Base-by-base conservation (phyloP, 2,888 invertebrate genomes). In the Leptopilina drosophilae region DNA sequence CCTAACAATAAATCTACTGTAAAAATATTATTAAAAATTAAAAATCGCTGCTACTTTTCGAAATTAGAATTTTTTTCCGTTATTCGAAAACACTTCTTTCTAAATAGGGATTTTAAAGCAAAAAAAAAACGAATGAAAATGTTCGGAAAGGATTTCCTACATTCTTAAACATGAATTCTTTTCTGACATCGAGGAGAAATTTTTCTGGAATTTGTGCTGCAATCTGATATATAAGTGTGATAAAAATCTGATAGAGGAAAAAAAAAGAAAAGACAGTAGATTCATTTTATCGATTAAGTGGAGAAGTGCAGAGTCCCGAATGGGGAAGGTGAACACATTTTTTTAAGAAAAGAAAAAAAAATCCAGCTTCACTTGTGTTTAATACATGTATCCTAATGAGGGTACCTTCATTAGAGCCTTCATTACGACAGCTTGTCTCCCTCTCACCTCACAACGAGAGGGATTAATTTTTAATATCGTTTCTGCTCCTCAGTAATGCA, bases 391-490 rank as follows among this genome's bases (percentile, higher is more conserved):
- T 82, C 84, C 84, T 85, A 86, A 86, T 82, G 84, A 86, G 83
- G 81, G 78, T 78, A 77, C 76, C 66, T 79, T 83, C 82, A 82
- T 88, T 87, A 87, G 86, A 84, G 80, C 84, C 86, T 88, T 89
- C 88, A 85, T 89, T 88, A 88, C 83, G 82, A 86, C 85, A 86
- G 85, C 87, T 89, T 86, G 89, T 88, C 81, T 64, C 66, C 80
- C 42, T 73, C 83, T 83, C 84, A 82, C 77, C 80, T 76, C 82
- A 81, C 77, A 82, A 85, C 80, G 78, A 80, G 78, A 79, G 69
- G 83, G 85, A 85, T 86, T 88, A 85, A 87, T 88, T 87, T 88
- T 89, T 88, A 89, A 89, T 88, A 87, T 87, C 84, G 82, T 73
- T 73, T 76, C 65, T 64, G 73, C 66, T 75, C 40, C 40, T 64